These are phyloP conservation scores for Callorhinus ursinus DNA, from an alignment of 2,113 vertebrate genomes.

Conservation along the genomic window DNA sequence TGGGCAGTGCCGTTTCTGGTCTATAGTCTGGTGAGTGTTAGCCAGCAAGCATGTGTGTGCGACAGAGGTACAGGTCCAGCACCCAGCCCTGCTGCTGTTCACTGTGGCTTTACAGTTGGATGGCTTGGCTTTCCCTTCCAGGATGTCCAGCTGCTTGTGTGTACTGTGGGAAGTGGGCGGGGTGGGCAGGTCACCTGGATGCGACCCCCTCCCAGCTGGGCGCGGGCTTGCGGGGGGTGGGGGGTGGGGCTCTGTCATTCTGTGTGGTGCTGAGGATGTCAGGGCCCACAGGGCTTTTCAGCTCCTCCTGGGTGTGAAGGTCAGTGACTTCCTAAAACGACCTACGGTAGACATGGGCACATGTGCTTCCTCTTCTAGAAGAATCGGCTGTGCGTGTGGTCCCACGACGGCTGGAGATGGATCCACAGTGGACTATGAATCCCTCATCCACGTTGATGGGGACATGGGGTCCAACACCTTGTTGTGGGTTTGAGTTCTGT, in stretches of 20 bases:
- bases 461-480: not conserved
- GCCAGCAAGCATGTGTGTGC: not conserved
- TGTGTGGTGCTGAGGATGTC: not conserved
- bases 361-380: not conserved
- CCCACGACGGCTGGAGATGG: not conserved
- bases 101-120: not conserved
- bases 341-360: not conserved
- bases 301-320: not conserved
- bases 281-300: not conserved
- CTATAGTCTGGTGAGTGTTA: no score
- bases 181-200: not conserved
- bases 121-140: not conserved
- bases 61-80: not conserved
- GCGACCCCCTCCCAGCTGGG: not conserved
- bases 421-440: not conserved
- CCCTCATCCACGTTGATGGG: not conserved
- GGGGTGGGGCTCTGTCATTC: not conserved
- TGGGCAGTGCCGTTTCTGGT: not conserved
- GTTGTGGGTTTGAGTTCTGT: not conserved
- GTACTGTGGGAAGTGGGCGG: not conserved
- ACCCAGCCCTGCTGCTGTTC: not conserved
- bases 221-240: not conserved
- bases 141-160: not conserved
- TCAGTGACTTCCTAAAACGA: not conserved
- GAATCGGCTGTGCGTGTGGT: not conserved